Conservation (phyloP, 2,113 vertebrate genomes). For the Herpailurus yagouaroundi region DNA sequence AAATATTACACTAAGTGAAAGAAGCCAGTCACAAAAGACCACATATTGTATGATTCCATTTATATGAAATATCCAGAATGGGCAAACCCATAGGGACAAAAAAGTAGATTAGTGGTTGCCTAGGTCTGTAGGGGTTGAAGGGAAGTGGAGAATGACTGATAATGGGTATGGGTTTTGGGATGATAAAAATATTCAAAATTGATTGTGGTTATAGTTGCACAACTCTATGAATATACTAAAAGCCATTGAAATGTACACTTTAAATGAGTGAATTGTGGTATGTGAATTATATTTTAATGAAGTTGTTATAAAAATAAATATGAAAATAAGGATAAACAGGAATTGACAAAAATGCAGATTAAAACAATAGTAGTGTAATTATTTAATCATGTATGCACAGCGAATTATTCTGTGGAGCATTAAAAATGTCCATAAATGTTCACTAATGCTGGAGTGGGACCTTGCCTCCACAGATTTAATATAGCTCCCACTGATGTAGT, state of each 20-base stretch:
- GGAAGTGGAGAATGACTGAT: background rate
- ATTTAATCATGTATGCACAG: background rate
- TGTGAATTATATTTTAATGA: slow-evolving; percentile 37
- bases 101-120: background rate
- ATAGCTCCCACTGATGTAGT: background rate
- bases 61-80: background rate
- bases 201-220: background rate
- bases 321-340: background rate
- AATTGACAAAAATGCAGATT: background rate
- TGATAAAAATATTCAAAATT: background rate
- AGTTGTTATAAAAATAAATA: background rate
- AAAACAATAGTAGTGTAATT: background rate
- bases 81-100: background rate
- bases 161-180: background rate
- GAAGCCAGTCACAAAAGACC: background rate
- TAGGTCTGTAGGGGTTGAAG: background rate
- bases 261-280: background rate
- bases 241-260: background rate
- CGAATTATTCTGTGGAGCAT: background rate
- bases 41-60: background rate
- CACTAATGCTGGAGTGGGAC: background rate
- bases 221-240: background rate
- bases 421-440: background rate
- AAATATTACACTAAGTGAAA: background rate
- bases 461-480: background rate